These are phyloP conservation scores for Urocolius indicus DNA, from an alignment of 2,113 vertebrate species.

Conservation along the genomic window DNA sequence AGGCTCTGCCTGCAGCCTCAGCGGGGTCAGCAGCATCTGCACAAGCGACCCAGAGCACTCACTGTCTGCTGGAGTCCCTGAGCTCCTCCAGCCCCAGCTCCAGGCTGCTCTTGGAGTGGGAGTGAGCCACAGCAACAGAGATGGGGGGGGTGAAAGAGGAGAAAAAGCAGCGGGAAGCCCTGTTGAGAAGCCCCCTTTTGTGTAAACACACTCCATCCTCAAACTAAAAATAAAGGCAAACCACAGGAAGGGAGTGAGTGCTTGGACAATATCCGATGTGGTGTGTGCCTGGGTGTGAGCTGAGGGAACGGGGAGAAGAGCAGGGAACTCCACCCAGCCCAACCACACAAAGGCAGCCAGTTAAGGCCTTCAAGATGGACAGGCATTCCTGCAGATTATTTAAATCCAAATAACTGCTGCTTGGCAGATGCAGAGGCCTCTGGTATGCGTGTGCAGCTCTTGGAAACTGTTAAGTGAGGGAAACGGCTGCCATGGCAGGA, in stretches of 20 bases:
- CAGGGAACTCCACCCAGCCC: conserved; percentile 59
- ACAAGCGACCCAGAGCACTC: neutral
- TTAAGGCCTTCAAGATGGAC: conserved; percentile 56
- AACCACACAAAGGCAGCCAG: conserved; percentile 59
- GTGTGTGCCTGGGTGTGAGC: conserved; percentile 66
- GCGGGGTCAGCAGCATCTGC: neutral
- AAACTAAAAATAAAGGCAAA: conserved; percentile 74
- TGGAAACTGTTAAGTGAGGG: neutral
- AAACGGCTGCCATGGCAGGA: neutral
- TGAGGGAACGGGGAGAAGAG: conserved; percentile 54
- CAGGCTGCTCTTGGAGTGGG: neutral
- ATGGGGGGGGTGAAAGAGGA: neutral
- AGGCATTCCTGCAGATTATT: conserved; percentile 52
- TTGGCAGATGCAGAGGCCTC: conserved; percentile 28
- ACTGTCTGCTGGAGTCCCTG: neutral
- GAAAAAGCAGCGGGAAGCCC: conserved; percentile 25
- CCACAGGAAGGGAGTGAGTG: conserved; percentile 75
- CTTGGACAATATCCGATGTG: conserved; percentile 67
- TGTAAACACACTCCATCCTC: conserved; percentile 64
- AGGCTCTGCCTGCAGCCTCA: neutral
- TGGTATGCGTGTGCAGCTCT: neutral
- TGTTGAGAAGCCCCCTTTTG: conserved; percentile 65
- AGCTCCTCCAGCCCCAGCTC: neutral
- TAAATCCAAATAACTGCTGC: conserved; percentile 49
- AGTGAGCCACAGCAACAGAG: neutral